Evolutionary conservation across 2,888 invertebrate genomes (phyloP).

Genomic region (Pterostichus niger): DNA sequence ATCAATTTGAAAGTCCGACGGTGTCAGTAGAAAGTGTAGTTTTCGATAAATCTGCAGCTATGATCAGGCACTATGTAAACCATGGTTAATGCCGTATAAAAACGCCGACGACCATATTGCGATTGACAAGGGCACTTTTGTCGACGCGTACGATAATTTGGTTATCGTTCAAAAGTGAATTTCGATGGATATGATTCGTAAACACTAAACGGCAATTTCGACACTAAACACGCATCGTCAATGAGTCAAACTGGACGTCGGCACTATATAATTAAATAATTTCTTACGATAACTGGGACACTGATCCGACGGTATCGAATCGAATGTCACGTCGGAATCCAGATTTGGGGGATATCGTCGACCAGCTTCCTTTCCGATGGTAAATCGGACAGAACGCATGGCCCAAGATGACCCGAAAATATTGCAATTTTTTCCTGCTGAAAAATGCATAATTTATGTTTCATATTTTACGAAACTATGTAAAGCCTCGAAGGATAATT

Average conservation of each 20-base stretch:
- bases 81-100: constrained; percentile 68
- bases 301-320: constrained; percentile 30
- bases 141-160: constrained; percentile 49
- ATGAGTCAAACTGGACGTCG: constrained; percentile 58
- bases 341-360: constrained; percentile 27
- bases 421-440: constrained; percentile 67
- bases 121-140: constrained; percentile 56
- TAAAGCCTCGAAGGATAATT: constrained; percentile 62
- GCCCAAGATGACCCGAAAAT: constrained; percentile 37
- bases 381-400: not conserved
- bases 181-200: constrained; percentile 50
- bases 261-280: constrained; percentile 58
- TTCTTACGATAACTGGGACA: constrained; percentile 56
- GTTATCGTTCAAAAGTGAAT: constrained; percentile 42
- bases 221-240: constrained; percentile 50
- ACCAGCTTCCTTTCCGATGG: not conserved
- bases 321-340: constrained; percentile 59
- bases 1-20: constrained; percentile 38
- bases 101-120: constrained; percentile 60
- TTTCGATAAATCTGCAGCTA: constrained; percentile 68
- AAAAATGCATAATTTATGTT: constrained; percentile 66
- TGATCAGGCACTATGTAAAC: constrained; percentile 74
- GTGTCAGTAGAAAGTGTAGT: constrained; percentile 66
- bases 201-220: constrained; percentile 47
- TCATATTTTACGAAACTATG: constrained; percentile 63